A percentile compares a stretch with the other conserved stretches of the same genome.
Conservation (phyloP, 2,797 vertebrate species). For the Platyrinchus mystaceus region DNA sequence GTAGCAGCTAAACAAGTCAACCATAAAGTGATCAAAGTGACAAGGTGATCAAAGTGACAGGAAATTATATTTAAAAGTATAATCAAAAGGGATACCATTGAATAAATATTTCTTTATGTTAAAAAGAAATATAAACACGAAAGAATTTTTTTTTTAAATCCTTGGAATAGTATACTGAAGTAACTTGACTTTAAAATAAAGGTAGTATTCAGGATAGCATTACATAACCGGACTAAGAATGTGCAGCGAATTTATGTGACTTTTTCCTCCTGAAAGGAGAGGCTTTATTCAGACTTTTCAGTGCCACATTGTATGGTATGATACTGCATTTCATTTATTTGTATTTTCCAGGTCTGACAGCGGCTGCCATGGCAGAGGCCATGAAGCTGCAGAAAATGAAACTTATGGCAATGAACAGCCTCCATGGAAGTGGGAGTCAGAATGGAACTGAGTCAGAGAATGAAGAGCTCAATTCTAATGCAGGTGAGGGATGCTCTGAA, state of each 20-base stretch:
- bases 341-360: slow-evolving; percentile 81
- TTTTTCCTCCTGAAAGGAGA: neutral
- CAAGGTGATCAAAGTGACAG: slow-evolving; percentile 35
- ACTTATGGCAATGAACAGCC: slow-evolving; percentile 87
- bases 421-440: slow-evolving; percentile 85
- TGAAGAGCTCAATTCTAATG: slow-evolving; percentile 88
- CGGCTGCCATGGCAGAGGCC: slow-evolving; percentile 91
- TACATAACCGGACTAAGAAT: neutral
- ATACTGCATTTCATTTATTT: neutral
- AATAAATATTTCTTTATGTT: neutral
- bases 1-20: neutral
- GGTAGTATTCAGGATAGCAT: neutral
- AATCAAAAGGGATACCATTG: slow-evolving; percentile 1
- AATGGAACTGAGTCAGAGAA: slow-evolving; percentile 89
- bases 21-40: slow-evolving; percentile 50
- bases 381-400: slow-evolving; percentile 96
- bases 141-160: neutral
- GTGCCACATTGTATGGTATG: neutral
- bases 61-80: slow-evolving; percentile 36
- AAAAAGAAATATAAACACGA: neutral
- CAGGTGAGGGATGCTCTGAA: slow-evolving; percentile 73
- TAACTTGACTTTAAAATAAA: neutral
- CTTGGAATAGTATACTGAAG: neutral
- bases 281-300: neutral
- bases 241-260: neutral